These are phyloP conservation scores for Lepus europaeus DNA, from an alignment of 2,113 vertebrate genomes.

Conservation along the genomic window DNA sequence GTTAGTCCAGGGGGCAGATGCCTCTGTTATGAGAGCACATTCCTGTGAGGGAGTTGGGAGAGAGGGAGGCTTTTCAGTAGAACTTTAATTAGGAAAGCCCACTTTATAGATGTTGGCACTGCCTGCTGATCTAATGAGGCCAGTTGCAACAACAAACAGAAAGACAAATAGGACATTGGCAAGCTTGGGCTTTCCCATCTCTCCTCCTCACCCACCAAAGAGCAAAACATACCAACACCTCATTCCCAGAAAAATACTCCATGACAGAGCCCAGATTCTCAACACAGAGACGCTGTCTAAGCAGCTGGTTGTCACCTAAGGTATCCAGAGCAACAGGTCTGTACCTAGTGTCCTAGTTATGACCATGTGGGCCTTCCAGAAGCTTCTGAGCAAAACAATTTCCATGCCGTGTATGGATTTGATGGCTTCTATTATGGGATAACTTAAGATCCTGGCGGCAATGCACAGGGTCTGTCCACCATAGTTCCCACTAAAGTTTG, in stretches of 20 bases:
- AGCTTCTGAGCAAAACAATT: slow-evolving; percentile 53
- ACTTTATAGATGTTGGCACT: slow-evolving; percentile 72
- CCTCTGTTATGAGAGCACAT: slow-evolving; percentile 84
- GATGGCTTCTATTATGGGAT: background rate
- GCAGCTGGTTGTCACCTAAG: background rate
- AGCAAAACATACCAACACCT: background rate
- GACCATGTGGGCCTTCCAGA: slow-evolving; percentile 27
- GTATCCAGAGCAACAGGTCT: background rate
- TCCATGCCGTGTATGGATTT: slow-evolving; percentile 23
- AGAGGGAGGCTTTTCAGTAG: slow-evolving; percentile 78
- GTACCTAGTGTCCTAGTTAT: background rate
- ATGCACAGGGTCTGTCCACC: background rate
- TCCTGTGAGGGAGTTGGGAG: slow-evolving; percentile 78
- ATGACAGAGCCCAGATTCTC: background rate
- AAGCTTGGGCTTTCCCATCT: slow-evolving; percentile 12
- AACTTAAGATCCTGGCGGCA: background rate
- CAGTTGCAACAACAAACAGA: slow-evolving; percentile 73
- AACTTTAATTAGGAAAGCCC: slow-evolving; percentile 85
- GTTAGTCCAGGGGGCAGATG: slow-evolving; percentile 88
- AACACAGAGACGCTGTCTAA: background rate
- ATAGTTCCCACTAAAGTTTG: background rate
- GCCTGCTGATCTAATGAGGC: slow-evolving; percentile 59
- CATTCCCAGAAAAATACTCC: background rate
- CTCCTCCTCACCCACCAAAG: slow-evolving; percentile 22
- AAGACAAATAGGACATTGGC: slow-evolving; percentile 52